These are phyloP conservation scores for Galbula dea DNA, from an alignment of 2,113 vertebrate genomes.

Conservation along the genomic window DNA sequence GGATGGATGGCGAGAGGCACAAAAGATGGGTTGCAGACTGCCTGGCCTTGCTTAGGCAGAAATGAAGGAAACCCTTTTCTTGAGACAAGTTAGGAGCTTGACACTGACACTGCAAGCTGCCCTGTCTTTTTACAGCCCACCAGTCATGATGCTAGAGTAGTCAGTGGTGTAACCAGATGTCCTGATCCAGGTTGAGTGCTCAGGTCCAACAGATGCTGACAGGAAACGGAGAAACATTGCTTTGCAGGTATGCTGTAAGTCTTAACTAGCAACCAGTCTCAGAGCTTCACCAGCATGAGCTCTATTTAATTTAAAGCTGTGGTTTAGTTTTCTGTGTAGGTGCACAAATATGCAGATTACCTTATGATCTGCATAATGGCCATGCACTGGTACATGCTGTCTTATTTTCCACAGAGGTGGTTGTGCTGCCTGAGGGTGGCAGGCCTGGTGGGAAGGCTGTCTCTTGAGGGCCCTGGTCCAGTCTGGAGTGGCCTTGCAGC, in stretches of 20 bases:
- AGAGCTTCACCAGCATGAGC: not conserved
- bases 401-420: not conserved
- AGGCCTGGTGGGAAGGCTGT: accelerated
- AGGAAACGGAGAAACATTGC: not conserved
- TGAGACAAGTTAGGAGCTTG: not conserved
- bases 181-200: accelerated
- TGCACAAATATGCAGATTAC: too few species aligned
- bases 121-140: not conserved
- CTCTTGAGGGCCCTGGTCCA: not conserved
- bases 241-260: accelerated
- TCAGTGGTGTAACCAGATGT: not conserved
- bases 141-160: not conserved
- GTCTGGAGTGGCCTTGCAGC: not conserved
- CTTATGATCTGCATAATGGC: accelerated
- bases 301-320: not conserved
- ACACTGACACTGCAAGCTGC: not conserved
- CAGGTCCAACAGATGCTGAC: not conserved
- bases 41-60: not conserved
- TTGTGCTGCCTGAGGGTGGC: too few species aligned
- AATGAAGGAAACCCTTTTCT: not conserved
- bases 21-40: accelerated
- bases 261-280: not conserved
- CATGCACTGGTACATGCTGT: accelerated
- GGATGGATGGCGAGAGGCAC: not conserved
- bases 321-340: not conserved